Percentiles rank a stretch among this genome's conserved stretches.
These are phyloP conservation scores for Drosophila austrosaltans DNA, from an alignment of 2,888 invertebrate species.

Conservation along the genomic window DNA sequence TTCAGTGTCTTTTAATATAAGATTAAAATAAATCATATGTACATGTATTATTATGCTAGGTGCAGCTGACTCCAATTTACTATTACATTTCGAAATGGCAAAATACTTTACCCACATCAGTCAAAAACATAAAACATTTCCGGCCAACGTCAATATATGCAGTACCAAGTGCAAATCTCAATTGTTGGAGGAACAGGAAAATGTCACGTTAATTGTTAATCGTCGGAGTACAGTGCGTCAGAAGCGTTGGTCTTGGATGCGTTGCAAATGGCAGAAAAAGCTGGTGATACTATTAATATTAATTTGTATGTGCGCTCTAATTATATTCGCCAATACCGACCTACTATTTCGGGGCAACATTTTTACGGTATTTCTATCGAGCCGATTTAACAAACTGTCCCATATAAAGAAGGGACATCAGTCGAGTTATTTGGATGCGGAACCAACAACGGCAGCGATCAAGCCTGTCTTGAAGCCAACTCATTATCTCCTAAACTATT, in stretches of 20 bases:
- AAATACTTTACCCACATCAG: conserved; percentile 64
- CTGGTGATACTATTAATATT: conserved; percentile 74
- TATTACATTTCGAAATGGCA: conserved; percentile 51
- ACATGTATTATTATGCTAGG: conserved; percentile 38
- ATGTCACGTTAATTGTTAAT: conserved; percentile 66
- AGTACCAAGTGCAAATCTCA: conserved; percentile 63
- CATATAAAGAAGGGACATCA: conserved; percentile 41
- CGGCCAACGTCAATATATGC: conserved; percentile 58
- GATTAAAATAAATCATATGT: conserved; percentile 14
- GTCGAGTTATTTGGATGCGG: conserved; percentile 42
- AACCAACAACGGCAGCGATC: conserved; percentile 38
- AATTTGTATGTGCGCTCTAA: conserved; percentile 77
- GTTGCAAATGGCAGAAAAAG: conserved; percentile 80
- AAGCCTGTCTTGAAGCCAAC: conserved; percentile 50
- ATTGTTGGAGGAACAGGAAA: conserved; percentile 65
- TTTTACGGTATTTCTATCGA: conserved; percentile 70
- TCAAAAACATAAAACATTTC: conserved; percentile 70
- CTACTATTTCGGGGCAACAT: conserved; percentile 70
- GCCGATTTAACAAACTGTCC: conserved; percentile 45
- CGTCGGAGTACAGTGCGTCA: conserved; percentile 58
- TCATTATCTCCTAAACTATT: conserved; percentile 64
- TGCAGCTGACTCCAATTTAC: conserved; percentile 27
- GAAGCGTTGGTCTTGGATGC: conserved; percentile 53
- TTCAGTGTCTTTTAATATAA: conserved; percentile 61
- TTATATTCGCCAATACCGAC: conserved; percentile 81